A percentile compares a stretch with the other conserved stretches of the same genome.
These are phyloP conservation scores for Eristalis arbustorum DNA, from an alignment of 2,888 invertebrate genomes.

Conservation along the genomic window DNA sequence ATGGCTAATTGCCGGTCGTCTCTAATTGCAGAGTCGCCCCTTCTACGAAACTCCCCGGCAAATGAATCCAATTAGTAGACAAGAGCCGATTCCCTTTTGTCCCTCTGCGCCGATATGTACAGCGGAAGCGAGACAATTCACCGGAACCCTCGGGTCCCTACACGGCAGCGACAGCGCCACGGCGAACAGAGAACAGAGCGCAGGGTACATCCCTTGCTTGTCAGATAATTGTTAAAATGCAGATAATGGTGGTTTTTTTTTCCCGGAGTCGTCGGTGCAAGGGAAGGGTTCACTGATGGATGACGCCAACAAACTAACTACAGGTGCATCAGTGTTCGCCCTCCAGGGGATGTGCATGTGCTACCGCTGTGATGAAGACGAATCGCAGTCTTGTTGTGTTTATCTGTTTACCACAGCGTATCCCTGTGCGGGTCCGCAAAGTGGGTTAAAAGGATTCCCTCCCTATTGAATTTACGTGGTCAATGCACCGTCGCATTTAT, in stretches of 20 bases:
- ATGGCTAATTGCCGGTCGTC: conserved; percentile 6
- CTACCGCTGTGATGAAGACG: conserved; percentile 32
- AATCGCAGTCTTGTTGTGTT: conserved; percentile 25
- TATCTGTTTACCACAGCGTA: not conserved
- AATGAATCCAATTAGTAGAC: conserved; percentile 33
- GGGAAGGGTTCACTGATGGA: conserved; percentile 31
- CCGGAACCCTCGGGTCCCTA: conserved; percentile 14
- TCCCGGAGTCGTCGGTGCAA: not conserved
- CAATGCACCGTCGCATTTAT: conserved; percentile 19
- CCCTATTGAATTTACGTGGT: conserved; percentile 28
- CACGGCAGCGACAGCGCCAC: not conserved
- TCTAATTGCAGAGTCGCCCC: not conserved
- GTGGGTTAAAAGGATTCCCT: conserved; percentile 39
- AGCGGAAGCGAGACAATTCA: conserved; percentile 35
- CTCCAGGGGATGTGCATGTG: not conserved
- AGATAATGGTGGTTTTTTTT: conserved; percentile 18
- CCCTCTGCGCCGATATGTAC: not conserved
- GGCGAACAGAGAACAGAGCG: not conserved
- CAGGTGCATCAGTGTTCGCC: not conserved
- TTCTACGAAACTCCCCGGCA: not conserved
- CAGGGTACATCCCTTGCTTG: conserved; percentile 14
- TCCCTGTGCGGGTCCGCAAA: not conserved
- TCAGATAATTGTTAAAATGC: not conserved
- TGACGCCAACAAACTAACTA: conserved; percentile 4
- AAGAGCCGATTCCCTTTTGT: conserved; percentile 24